Evolutionary conservation across 1,140 invertebrate genomes (phyloP).

Genomic region (Orchesella cincta): DNA sequence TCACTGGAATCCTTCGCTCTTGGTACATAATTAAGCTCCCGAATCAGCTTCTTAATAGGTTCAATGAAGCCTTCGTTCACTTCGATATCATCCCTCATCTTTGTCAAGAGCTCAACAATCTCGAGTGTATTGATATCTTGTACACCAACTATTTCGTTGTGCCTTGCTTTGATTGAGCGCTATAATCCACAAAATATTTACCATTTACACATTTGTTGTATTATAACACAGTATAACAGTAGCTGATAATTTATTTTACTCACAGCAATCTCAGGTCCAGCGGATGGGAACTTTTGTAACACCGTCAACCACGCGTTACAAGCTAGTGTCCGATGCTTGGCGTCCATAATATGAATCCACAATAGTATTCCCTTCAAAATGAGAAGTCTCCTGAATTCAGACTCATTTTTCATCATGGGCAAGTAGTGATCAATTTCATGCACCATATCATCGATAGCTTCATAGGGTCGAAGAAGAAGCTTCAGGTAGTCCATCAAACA

Average conservation of each 20-base stretch:
- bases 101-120: background rate
- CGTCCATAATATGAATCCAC: background rate
- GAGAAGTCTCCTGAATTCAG: background rate
- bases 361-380: background rate
- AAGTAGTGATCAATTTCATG: background rate
- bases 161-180: background rate
- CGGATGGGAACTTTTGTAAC: background rate
- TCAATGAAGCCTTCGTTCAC: no score
- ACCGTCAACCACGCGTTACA: background rate
- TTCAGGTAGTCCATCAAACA: conserved; percentile 11
- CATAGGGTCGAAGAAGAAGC: background rate
- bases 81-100: no score
- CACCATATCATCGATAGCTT: background rate
- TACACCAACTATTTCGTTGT: background rate
- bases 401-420: background rate
- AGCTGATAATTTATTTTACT: background rate
- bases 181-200: background rate
- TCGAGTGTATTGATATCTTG: background rate
- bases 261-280: background rate
- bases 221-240: no score
- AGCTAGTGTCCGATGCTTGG: background rate
- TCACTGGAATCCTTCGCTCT: no score
- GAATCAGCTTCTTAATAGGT: no score
- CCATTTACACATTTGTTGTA: no score
- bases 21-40: no score